Evolutionary conservation across 1,140 invertebrate species (phyloP).

Genomic region (Diorhabda elongata): DNA sequence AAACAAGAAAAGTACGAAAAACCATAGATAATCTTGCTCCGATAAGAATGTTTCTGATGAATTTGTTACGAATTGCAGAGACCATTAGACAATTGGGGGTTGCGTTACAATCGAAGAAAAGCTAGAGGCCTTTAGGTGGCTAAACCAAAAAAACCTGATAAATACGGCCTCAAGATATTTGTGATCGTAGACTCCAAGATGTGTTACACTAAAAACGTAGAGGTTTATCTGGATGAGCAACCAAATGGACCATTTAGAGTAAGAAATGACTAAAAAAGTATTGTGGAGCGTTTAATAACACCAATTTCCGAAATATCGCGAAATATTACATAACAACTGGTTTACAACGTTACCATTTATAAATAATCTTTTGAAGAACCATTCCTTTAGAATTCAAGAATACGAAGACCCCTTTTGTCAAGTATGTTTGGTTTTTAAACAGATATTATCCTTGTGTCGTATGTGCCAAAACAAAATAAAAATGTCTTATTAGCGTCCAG

Average conservation of each 20-base stretch:
- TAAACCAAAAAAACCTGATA: conserved; percentile 5
- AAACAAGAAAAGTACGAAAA: conserved; percentile 23
- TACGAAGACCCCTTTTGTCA: conserved; percentile 8
- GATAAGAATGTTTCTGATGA: conserved; percentile 32
- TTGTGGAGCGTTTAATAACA: background rate
- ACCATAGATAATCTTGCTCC: conserved; percentile 33
- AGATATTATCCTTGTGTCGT: conserved; percentile 29
- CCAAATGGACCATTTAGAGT: conserved; percentile 28
- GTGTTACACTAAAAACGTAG: conserved; percentile 20
- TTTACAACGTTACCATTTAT: conserved; percentile 1
- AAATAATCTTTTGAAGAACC: background rate
- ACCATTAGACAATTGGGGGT: conserved; percentile 6
- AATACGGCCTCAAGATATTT: conserved; percentile 18
- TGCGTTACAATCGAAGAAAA: conserved; percentile 9
- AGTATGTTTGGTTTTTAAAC: conserved; percentile 29
- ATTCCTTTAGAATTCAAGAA: conserved; percentile 4
- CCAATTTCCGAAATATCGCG: background rate
- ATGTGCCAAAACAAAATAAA: conserved; percentile 38
- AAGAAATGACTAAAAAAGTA: conserved; percentile 5
- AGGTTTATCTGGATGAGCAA: conserved; percentile 35
- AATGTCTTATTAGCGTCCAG: conserved; percentile 38
- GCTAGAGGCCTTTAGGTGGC: conserved; percentile 5
- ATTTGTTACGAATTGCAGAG: conserved; percentile 27
- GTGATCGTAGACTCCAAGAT: background rate
- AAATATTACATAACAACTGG: conserved; percentile 5